Percentiles rank a stretch among this genome's conserved stretches.
Conservation (phyloP, 2,113 vertebrate genomes). For the Brienomyrus brachyistius region DNA sequence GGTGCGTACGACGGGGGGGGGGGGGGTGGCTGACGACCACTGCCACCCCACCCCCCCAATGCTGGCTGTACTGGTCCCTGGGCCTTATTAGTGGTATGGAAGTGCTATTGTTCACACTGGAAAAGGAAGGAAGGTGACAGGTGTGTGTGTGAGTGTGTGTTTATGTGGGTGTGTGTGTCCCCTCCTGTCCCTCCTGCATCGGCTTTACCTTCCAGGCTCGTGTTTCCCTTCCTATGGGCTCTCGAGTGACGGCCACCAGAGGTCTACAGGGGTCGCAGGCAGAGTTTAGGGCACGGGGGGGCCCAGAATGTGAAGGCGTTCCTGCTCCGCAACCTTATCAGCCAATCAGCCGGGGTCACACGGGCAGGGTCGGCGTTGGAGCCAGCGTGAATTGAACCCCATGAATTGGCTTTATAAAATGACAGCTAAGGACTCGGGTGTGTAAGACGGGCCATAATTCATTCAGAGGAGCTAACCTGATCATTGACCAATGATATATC, state of each 20-base stretch:
- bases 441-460: not conserved
- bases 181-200: not conserved
- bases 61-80: not conserved
- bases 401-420: not conserved
- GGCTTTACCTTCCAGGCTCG: not conserved
- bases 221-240: not conserved
- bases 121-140: not conserved
- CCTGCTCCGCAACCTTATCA: not conserved
- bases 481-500: not conserved
- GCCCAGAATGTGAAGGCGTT: not conserved
- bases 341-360: not conserved
- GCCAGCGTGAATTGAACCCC: not conserved
- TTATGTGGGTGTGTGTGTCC: not conserved
- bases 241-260: not conserved
- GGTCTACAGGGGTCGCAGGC: not conserved
- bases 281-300: not conserved
- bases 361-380: not conserved
- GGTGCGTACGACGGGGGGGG: not conserved
- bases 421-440: not conserved
- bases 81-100: slow-evolving; percentile 10
- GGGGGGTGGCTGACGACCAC: not conserved
- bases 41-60: not conserved
- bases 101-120: not conserved
- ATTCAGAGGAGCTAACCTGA: not conserved
- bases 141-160: slow-evolving; percentile 7